Base-by-base conservation (phyloP, 2,797 vertebrate genomes). In the Fratercula arctica region DNA sequence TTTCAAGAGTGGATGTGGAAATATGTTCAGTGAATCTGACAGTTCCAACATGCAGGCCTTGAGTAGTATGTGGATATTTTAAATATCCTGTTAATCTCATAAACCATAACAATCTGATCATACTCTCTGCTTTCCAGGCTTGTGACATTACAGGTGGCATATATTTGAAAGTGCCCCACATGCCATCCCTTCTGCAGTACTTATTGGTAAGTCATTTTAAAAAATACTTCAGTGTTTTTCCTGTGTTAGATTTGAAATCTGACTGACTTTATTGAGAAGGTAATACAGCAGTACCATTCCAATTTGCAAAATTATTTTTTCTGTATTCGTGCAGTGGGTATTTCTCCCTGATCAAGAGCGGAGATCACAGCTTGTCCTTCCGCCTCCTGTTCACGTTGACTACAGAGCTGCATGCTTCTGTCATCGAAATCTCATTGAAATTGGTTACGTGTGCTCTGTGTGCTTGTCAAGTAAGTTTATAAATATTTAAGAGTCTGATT, bases 371-470 rank as follows among this genome's bases (percentile, higher is more conserved):
- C 95, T 99, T 16, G 98, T 99, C 83, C 98, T 99, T 39, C 99
- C 99, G 0, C 99, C 99, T 3, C 98, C 99, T 0, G 93, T 98
- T 16, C 99, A 99, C 0, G 99, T 99, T 10, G 99, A 99, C 96
- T 99, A 99, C 98, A 98, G 99, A 96, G 99, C 99, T 1, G 99
- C 99, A 0, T 99, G 99, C 96, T 99, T 99, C 98, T 99, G 99
- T 90, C 99, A 99, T 76, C 98, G 99, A 3, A 99, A 99, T 96
- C 99, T 99, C 80, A 99, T 99, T 26, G 99, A 99, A 93, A 99
- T 99, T 0, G 99, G 99, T 90, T 99, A 99, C 0, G 99, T 99
- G 56, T 99, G 99, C 96, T 99, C 99, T 0, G 99, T 99, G 67
- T 99, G 99, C 96, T 96, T 99, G 85, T 99, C 99, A n/a, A 99